A percentile compares a stretch with the other conserved stretches of the same genome.
These are phyloP conservation scores for Lagocephalus sceleratus DNA, from an alignment of 2,797 vertebrate species.

Conservation along the genomic window DNA sequence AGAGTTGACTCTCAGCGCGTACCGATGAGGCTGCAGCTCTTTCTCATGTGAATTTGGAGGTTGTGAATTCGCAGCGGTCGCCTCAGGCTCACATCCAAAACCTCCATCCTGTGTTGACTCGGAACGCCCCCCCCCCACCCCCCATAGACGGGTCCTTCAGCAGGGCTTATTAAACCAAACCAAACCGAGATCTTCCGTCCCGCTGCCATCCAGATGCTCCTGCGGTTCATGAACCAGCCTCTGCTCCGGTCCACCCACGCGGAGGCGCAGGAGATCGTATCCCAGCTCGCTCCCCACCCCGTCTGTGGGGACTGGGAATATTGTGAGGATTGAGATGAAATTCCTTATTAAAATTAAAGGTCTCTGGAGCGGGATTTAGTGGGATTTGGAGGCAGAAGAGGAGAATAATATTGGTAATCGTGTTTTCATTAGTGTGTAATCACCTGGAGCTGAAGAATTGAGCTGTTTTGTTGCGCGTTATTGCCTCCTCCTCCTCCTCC, in stretches of 20 bases:
- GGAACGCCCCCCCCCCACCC: neutral
- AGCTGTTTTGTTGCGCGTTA: neutral
- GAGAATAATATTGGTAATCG: too few species aligned
- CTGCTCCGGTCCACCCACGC: constrained; percentile 1
- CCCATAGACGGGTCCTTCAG: constrained; percentile 7
- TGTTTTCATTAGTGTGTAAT: too few species aligned
- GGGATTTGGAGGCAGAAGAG: neutral
- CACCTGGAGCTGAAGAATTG: neutral
- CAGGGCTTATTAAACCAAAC: neutral
- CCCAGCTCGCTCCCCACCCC: too few species aligned
- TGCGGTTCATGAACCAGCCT: constrained; percentile 27
- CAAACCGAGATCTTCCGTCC: neutral
- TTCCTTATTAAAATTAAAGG: neutral
- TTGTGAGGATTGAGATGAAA: neutral
- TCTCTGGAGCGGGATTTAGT: neutral
- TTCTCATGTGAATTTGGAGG: neutral
- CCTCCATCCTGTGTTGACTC: neutral
- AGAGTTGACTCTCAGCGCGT: constrained; percentile 19
- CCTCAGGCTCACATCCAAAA: neutral
- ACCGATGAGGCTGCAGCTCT: constrained; percentile 14
- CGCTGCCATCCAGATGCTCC: constrained; percentile 12
- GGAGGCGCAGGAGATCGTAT: too few species aligned
- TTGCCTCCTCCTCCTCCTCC: too few species aligned
- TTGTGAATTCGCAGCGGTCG: neutral
- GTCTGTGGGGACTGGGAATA: too few species aligned